Conservation (phyloP, 2,797 vertebrate genomes). For the Gallinago solitaria region DNA sequence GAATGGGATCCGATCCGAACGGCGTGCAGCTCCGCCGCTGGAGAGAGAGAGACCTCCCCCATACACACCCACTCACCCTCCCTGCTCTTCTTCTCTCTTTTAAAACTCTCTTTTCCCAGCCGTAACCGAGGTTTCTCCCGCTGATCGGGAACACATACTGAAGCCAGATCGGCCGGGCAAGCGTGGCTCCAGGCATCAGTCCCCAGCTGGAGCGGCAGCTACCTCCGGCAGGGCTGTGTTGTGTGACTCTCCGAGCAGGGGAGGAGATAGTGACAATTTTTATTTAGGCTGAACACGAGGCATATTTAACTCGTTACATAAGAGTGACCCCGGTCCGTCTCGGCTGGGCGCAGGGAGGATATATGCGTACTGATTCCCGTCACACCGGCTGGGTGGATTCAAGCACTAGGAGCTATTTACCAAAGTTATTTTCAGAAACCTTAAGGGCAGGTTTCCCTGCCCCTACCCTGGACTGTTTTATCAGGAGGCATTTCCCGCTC, state of each 20-base stretch:
- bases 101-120: slow-evolving; percentile 5
- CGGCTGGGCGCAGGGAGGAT: slow-evolving; percentile 7
- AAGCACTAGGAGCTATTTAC: slow-evolving; percentile 38
- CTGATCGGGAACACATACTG: not conserved
- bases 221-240: not conserved
- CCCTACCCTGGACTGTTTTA: slow-evolving; percentile 44
- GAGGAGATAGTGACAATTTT: slow-evolving; percentile 37
- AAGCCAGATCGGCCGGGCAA: not conserved
- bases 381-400: slow-evolving; percentile 22
- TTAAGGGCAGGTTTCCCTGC: slow-evolving; percentile 37
- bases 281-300: slow-evolving; percentile 52
- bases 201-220: not conserved
- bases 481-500: slow-evolving; percentile 10
- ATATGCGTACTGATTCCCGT: slow-evolving; percentile 7
- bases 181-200: not conserved
- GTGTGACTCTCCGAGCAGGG: slow-evolving; percentile 19
- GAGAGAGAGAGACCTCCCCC: not conserved
- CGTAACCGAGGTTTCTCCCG: not conserved
- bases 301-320: slow-evolving; percentile 63
- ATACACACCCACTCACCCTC: not conserved
- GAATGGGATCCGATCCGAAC: slow-evolving; percentile 45
- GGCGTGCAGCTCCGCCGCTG: not conserved
- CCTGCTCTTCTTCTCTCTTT: not conserved
- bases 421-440: slow-evolving; percentile 67
- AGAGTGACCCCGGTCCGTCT: slow-evolving; percentile 46